Evolutionary conservation across 2,113 vertebrate genomes (phyloP), one percentile per base, ranked within the genome.

Genomic region (Pavo muticus): DNA sequence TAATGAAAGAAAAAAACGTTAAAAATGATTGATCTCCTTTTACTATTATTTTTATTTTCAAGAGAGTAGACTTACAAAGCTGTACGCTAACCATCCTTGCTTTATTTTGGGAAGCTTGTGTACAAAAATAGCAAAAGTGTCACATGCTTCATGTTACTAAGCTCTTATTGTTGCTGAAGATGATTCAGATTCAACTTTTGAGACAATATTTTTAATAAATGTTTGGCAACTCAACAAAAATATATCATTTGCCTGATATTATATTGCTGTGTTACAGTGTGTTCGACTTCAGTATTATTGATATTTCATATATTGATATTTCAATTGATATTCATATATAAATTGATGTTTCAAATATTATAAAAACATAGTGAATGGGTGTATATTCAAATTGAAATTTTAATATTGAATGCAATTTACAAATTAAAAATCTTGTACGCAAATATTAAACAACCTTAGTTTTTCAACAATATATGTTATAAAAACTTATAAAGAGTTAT

Each of bases 1-100:
- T 71, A 67, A 29, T 19, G 40, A 73, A 25, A 35, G 5, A 40
- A 75, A 37, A 47, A 47, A 39, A 42, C 2, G 11, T 5, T 29
- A 40, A 50, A 74, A 44, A 37, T 48, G 6, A 3, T 12, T 72
- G 5, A 40, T 54, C 29, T 11, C 0, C 44, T 69, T 37, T 50
- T 0, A 23, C 39, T 18, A 23, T 14, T 17, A 7, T 44, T 44
- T 37, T 1, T 27, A 5, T 10, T 63, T 75, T 14, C 6, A 78
- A 54, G 2, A 20, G 10, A 25, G 1, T 32, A 52, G 56, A 15
- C 11, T 52, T 80, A n/a, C 2, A 14, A 77, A 45, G 12, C 25
- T 68, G 16, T 64, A 35, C 0, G 0, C 5, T 94, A 17, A 56
- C 5, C 3, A 23, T 15, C 16, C 35, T 63, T 48, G 17, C 1